phyloP scores from a whole-genome alignment of 1,140 invertebrate species.

The Drosophila gunungcola region DNA sequence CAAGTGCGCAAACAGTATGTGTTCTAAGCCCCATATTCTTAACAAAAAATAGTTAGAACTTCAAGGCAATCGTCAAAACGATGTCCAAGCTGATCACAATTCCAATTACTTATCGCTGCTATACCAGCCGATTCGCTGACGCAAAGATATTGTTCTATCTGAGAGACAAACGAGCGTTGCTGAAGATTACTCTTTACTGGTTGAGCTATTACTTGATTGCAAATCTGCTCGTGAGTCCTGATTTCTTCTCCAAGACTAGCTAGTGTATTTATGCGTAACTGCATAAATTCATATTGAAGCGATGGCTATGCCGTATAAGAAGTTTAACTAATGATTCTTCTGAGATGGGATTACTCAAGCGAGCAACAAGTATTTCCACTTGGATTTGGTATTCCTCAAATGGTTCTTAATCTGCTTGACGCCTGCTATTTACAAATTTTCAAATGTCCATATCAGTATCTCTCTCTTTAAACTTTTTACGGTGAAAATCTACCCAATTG shows the following conservation, averaged over 20 bases:
- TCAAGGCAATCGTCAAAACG: no score
- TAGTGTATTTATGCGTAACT: background rate
- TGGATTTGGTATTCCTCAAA: slow-evolving; percentile 7
- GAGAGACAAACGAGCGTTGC: no score
- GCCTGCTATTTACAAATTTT: slow-evolving; percentile 12
- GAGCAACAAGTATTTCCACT: slow-evolving; percentile 3
- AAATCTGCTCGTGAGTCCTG: no score
- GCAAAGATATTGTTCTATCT: no score
- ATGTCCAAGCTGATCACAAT: no score
- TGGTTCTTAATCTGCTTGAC: background rate
- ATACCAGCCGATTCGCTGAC: no score
- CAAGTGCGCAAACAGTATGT: no score
- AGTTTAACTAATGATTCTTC: background rate
- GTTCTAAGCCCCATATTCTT: no score
- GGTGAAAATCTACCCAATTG: background rate
- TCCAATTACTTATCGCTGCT: no score
- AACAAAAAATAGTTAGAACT: no score
- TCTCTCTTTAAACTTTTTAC: background rate
- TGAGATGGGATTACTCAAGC: slow-evolving; percentile 5
- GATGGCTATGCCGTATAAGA: background rate
- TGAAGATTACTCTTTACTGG: no score
- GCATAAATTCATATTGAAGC: background rate
- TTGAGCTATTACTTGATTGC: no score
- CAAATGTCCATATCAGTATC: slow-evolving; percentile 8
- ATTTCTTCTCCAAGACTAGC: background rate